Conservation (phyloP, 2,888 invertebrate genomes). For the Dexiosoma caninum region DNA sequence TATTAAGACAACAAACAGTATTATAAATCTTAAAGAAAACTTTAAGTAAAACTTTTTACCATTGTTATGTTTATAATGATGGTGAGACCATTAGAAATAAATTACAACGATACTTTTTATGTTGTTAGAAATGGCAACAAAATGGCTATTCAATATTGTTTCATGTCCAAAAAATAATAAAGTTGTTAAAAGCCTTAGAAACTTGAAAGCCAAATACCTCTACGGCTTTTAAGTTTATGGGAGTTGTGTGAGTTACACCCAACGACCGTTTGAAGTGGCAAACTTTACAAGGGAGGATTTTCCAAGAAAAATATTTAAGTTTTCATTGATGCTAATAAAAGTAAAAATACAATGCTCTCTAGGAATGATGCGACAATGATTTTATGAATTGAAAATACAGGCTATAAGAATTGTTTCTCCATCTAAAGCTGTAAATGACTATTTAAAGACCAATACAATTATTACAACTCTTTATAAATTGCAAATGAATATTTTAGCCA, state of each 20-base stretch:
- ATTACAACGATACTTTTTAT: slow-evolving; percentile 45
- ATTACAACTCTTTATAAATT: too few species aligned
- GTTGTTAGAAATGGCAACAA: slow-evolving; percentile 16
- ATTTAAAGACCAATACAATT: too few species aligned
- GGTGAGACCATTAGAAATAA: slow-evolving; percentile 56
- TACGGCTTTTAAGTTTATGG: neutral
- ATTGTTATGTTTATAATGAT: slow-evolving; percentile 8
- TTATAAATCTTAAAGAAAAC: slow-evolving; percentile 34
- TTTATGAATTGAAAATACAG: too few species aligned
- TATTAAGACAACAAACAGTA: neutral
- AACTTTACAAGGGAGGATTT: neutral
- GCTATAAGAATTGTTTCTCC: too few species aligned
- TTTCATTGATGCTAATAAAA: too few species aligned
- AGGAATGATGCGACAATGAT: too few species aligned
- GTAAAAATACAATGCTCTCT: too few species aligned
- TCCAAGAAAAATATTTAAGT: neutral
- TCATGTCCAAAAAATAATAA: neutral
- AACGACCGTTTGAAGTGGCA: neutral
- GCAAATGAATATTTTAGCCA: too few species aligned
- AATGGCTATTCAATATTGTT: slow-evolving; percentile 44
- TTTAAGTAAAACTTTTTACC: slow-evolving; percentile 21
- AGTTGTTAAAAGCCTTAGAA: neutral
- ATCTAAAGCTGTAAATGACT: too few species aligned
- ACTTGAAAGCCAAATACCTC: neutral
- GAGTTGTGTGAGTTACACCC: neutral